These are phyloP conservation scores for Gymnocheta viridis DNA, from an alignment of 2,888 invertebrate genomes.

Conservation along the genomic window DNA sequence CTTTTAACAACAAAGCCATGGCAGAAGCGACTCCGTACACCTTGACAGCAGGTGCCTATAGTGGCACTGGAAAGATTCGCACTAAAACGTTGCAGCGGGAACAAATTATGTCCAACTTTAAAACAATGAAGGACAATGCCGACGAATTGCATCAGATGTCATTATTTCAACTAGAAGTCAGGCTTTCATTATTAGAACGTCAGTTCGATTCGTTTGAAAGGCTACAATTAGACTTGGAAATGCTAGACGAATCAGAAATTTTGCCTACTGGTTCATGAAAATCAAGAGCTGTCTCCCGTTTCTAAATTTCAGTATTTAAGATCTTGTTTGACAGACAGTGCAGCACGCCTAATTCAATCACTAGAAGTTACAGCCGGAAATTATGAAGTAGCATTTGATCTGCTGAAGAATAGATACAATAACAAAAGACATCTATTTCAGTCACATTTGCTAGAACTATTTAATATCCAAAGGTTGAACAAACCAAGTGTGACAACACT, in stretches of 20 bases:
- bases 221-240: conserved; percentile 8
- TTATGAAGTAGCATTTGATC: conserved; percentile 57
- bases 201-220: conserved; percentile 19
- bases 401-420: conserved; percentile 13
- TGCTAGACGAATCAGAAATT: conserved; percentile 25
- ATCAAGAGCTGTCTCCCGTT: conserved; percentile 40
- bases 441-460: conserved; percentile 26
- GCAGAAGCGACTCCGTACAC: neutral
- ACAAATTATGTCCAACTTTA: neutral
- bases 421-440: conserved; percentile 27
- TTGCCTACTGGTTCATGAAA: conserved; percentile 47
- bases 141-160: neutral
- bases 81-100: conserved; percentile 9
- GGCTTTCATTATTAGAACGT: conserved; percentile 3
- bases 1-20: neutral
- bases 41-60: neutral
- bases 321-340: conserved; percentile 43
- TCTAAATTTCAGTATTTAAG: conserved; percentile 60
- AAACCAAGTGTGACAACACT: conserved; percentile 45
- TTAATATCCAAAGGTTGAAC: conserved; percentile 41
- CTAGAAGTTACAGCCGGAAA: conserved; percentile 57
- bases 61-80: neutral
- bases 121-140: neutral
- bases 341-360: conserved; percentile 49
- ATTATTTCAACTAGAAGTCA: conserved; percentile 23